Conservation (phyloP, 1,140 invertebrate species). For the Danaus melanippus region DNA sequence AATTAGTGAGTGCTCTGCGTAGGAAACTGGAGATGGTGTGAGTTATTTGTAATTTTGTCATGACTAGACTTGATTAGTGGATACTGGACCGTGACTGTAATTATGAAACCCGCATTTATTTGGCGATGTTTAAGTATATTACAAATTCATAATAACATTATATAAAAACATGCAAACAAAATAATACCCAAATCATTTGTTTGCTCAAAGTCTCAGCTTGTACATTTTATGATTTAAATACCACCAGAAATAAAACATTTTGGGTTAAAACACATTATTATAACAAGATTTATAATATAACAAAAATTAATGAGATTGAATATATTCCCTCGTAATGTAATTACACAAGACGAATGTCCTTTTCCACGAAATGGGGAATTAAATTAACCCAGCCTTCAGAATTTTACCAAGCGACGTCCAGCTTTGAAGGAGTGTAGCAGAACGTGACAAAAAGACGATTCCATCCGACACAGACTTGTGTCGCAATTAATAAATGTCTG, state of each 20-base stretch:
- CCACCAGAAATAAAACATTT: no score
- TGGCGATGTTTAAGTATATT: not conserved
- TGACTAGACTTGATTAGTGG: constrained; percentile 25
- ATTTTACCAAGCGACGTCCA: constrained; percentile 35
- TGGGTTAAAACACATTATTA: no score
- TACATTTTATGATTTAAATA: no score
- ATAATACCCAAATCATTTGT: constrained; percentile 17
- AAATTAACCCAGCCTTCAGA: constrained; percentile 42
- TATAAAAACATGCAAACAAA: constrained; percentile 17
- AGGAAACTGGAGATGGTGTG: constrained; percentile 55
- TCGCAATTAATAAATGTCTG: constrained; percentile 64
- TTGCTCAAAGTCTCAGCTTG: no score
- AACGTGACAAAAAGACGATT: constrained; percentile 42
- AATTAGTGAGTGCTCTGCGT: constrained; percentile 51
- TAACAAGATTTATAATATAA: no score
- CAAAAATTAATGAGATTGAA: constrained; percentile 1
- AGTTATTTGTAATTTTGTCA: constrained; percentile 45
- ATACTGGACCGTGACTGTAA: constrained; percentile 25
- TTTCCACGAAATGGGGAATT: constrained; percentile 38
- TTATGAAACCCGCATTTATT: constrained; percentile 10
- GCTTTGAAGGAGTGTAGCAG: constrained; percentile 35
- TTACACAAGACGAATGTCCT: constrained; percentile 32
- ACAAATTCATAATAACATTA: constrained; percentile 3
- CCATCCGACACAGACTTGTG: constrained; percentile 47
- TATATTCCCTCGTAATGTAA: constrained; percentile 13